phyloP scores from a whole-genome alignment of 2,888 invertebrate species.

The Cheilosia pagana region DNA sequence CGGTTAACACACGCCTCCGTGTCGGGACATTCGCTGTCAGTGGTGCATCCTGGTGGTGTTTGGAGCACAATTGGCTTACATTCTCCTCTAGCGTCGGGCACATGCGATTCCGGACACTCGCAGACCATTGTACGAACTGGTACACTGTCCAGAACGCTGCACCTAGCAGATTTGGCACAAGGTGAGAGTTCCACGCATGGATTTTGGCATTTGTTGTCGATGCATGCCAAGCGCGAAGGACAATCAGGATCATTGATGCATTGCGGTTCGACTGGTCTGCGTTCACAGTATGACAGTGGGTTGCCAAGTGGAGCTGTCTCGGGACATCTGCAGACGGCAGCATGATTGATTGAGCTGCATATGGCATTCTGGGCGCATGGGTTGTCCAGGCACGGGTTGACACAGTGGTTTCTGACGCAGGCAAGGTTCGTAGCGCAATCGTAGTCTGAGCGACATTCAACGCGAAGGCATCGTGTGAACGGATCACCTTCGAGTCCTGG shows the following conservation, averaged over 20 bases:
- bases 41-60: slow-evolving; percentile 90
- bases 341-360: slow-evolving; percentile 92
- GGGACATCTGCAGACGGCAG: slow-evolving; percentile 92
- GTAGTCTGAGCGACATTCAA: slow-evolving; percentile 91
- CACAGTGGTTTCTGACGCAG: slow-evolving; percentile 89
- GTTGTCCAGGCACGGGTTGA: slow-evolving; percentile 90
- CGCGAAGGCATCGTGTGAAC: slow-evolving; percentile 89
- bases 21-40: slow-evolving; percentile 90
- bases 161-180: slow-evolving; percentile 89
- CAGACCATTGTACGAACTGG: slow-evolving; percentile 95
- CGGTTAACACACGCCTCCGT: slow-evolving; percentile 93
- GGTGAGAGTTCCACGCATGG: slow-evolving; percentile 91
- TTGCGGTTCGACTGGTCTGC: slow-evolving; percentile 85
- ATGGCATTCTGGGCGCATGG: slow-evolving; percentile 93
- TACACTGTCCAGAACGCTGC: slow-evolving; percentile 92
- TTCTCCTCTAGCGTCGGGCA: slow-evolving; percentile 91
- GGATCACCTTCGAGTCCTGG: slow-evolving; percentile 91
- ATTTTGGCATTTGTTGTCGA: slow-evolving; percentile 90
- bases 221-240: slow-evolving; percentile 91
- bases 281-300: slow-evolving; percentile 90
- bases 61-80: slow-evolving; percentile 89
- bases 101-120: slow-evolving; percentile 93
- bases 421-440: slow-evolving; percentile 91
- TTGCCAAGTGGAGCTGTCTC: slow-evolving; percentile 91
- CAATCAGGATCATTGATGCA: slow-evolving; percentile 92